phyloP scores from a whole-genome alignment of 2,888 invertebrate species.

The Erebia palarica region DNA sequence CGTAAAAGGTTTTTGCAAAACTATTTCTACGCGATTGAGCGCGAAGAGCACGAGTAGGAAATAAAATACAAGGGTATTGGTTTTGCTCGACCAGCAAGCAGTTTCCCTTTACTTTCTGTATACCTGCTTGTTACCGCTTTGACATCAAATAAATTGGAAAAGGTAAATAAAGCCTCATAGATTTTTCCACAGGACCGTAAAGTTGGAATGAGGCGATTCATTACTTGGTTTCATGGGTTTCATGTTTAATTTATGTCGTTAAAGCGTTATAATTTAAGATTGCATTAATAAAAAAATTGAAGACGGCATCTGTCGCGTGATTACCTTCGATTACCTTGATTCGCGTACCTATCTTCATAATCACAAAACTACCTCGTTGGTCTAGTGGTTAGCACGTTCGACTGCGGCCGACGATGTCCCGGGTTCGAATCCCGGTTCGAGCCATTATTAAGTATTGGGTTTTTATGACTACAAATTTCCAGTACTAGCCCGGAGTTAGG shows the following conservation, averaged over 20 bases:
- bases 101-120: not conserved
- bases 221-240: not conserved
- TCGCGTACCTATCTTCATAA: too few species aligned
- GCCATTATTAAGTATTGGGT: too few species aligned
- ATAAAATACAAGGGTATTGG: not conserved
- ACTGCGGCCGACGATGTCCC: too few species aligned
- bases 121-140: not conserved
- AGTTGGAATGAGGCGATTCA: not conserved
- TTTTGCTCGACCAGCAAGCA: not conserved
- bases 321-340: too few species aligned
- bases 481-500: too few species aligned
- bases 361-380: too few species aligned
- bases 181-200: not conserved
- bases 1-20: not conserved
- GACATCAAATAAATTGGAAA: slow-evolving; percentile 6
- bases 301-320: not conserved
- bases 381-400: too few species aligned
- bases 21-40: not conserved
- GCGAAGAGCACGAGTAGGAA: not conserved
- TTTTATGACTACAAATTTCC: too few species aligned
- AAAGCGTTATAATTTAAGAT: not conserved
- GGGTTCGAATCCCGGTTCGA: too few species aligned
- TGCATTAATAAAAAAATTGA: not conserved
- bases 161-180: not conserved
- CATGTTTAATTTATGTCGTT: not conserved